phyloP scores from a whole-genome alignment of 2,888 invertebrate genomes.

The Busseola fusca region DNA sequence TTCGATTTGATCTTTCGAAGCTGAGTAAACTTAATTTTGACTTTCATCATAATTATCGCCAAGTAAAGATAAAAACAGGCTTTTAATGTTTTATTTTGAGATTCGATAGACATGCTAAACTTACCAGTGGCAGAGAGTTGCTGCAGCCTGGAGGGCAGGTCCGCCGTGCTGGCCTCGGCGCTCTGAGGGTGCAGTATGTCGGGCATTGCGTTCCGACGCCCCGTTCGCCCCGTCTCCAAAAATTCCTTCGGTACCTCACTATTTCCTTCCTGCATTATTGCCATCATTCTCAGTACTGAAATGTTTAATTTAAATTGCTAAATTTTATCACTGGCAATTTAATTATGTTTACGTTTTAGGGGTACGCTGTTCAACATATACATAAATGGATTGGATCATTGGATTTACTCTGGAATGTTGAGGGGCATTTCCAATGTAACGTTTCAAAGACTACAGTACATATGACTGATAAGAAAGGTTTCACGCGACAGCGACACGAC shows the following conservation, averaged over 20 bases:
- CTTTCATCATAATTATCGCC: not conserved
- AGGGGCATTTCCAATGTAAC: constrained; percentile 20
- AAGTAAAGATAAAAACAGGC: not conserved
- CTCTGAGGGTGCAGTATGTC: constrained; percentile 94
- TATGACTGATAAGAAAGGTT: constrained; percentile 43
- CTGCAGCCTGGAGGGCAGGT: constrained; percentile 93
- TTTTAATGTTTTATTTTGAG: not conserved
- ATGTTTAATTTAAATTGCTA: constrained; percentile 43
- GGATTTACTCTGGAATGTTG: constrained; percentile 28
- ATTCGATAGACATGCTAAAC: constrained; percentile 38
- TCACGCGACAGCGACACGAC: constrained; percentile 30
- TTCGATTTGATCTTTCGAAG: not conserved
- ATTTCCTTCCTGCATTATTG: constrained; percentile 89
- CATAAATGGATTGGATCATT: constrained; percentile 11
- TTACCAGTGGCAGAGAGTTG: constrained; percentile 91
- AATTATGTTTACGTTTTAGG: constrained; percentile 19
- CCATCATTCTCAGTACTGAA: constrained; percentile 90
- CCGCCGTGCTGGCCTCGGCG: constrained; percentile 92
- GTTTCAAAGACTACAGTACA: constrained; percentile 40
- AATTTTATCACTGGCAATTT: constrained; percentile 30
- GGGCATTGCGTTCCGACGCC: constrained; percentile 96
- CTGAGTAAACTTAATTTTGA: not conserved
- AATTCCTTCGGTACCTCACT: constrained; percentile 92
- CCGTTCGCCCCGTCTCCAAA: constrained; percentile 95
- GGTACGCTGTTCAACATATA: constrained; percentile 4